Base-by-base conservation (phyloP, 92 coral and sea anemone species). In the Phenganax subtilis region DNA sequence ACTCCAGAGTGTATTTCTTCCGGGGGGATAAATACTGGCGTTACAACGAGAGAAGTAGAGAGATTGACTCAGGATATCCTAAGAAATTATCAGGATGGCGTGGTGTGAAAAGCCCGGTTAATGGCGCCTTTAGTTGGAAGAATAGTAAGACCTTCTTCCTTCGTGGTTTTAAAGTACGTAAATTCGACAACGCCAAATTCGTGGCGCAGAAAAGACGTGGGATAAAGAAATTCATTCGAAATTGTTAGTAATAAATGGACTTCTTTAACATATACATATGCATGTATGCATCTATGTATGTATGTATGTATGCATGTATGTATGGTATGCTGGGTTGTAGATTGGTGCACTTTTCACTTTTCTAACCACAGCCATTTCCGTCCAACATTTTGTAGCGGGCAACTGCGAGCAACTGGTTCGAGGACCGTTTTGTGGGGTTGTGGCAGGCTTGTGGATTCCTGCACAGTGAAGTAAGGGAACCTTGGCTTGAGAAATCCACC, bases 1-100 rank as follows among this genome's bases (percentile, higher is more conserved):
- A 64, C 74, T 67, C 57, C 2, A 79, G 69, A 52, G 56, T 56
- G 12, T 79, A 79, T 65, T 79, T 79, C 83, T 79, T 79, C 61
- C 25, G 74, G 5, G 65, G 51, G 1, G 56, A 79, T 4, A n/a
- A 63, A 52, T 79, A 79, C 51, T 79, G 83, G 83, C 83, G 83
- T 37, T 79, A 79, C 61, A 64, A 79, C 62, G 83, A 79, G 44
- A 14, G 6, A 47, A 47, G 17, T 12, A 64, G 31, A 51, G 14
- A 7, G 37, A 63, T 79, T 12, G 83, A 79, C 28, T n/a, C 53
- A 9, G 83, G 75, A 16, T 79, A 79, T 54, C 83, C 83, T 3
- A 47, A 79, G 57, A 44, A 30, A 1, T 9, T 52, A 9, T 28
- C 44, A 6, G 17, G 2, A 3, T 79, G 83, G 83, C 54, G 69